These are phyloP conservation scores for Linepithema humile DNA, from an alignment of 1,140 invertebrate species.

Conservation along the genomic window DNA sequence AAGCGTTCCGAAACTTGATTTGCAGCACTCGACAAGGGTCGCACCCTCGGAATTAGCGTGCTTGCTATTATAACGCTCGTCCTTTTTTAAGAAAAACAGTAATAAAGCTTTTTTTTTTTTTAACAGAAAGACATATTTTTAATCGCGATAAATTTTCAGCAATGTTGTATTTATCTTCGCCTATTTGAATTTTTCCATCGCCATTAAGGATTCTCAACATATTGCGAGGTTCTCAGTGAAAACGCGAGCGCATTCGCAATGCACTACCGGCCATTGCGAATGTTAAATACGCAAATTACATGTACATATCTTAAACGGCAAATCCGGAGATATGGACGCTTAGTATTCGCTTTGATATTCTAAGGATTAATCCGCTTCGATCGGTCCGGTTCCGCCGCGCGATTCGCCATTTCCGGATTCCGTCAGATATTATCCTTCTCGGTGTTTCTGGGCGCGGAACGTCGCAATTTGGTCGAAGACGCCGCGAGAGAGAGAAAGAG, in stretches of 20 bases:
- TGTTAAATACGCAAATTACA: not conserved
- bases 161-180: too few relatives aligned
- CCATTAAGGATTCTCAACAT: too few relatives aligned
- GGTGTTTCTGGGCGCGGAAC: not conserved
- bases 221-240: too few relatives aligned
- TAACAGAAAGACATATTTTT: not conserved
- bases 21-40: constrained; percentile 11
- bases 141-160: not conserved
- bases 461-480: not conserved
- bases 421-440: constrained; percentile 33
- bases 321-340: constrained; percentile 16
- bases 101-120: not conserved
- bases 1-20: constrained; percentile 40
- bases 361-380: constrained; percentile 5
- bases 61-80: not conserved
- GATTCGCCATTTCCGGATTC: not conserved
- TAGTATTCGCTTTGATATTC: not conserved
- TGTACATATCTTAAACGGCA: not conserved
- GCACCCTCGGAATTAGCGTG: constrained; percentile 1
- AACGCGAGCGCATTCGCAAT: constrained; percentile 1
- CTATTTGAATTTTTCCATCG: too few relatives aligned
- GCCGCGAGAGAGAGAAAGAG: not conserved
- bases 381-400: not conserved
- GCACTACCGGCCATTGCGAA: not conserved
- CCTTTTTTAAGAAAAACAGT: not conserved